Conservation (phyloP, 1,140 invertebrate species). For the Dendroctonus ponderosae region DNA sequence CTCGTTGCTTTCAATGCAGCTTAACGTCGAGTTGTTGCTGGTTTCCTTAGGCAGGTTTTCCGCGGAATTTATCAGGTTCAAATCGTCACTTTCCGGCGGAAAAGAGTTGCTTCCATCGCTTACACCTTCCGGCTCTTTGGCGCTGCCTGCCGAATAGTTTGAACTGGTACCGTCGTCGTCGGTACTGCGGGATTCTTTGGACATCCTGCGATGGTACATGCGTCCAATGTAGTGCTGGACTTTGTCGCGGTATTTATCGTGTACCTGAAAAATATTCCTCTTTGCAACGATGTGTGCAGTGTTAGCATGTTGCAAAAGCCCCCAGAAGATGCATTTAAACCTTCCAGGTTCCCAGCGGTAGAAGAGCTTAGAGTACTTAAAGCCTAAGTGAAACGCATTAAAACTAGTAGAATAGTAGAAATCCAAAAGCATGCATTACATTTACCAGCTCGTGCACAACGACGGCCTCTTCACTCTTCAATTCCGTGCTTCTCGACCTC, state of each 20-base stretch:
- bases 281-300: too few species aligned
- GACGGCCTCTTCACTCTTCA: not conserved
- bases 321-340: too few species aligned
- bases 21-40: not conserved
- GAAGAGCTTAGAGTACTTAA: too few species aligned
- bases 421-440: slow-evolving; percentile 26
- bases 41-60: slow-evolving; percentile 30
- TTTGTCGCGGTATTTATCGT: slow-evolving; percentile 29
- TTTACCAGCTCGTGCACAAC: slow-evolving; percentile 30
- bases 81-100: slow-evolving; percentile 7
- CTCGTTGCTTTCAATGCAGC: too few species aligned
- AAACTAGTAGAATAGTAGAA: too few species aligned
- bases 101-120: slow-evolving; percentile 18
- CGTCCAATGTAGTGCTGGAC: slow-evolving; percentile 27
- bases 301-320: too few species aligned
- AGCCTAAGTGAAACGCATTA: too few species aligned
- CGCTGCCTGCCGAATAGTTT: slow-evolving; percentile 18
- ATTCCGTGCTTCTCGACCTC: slow-evolving; percentile 11
- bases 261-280: slow-evolving; percentile 8
- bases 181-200: slow-evolving; percentile 18
- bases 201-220: slow-evolving; percentile 31
- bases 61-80: slow-evolving; percentile 24
- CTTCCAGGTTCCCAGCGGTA: too few species aligned
- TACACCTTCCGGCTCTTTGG: slow-evolving; percentile 21
- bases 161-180: slow-evolving; percentile 28